Evolutionary conservation across 2,888 invertebrate genomes (phyloP).

Genomic region (Tricholauxania praeusta): DNA sequence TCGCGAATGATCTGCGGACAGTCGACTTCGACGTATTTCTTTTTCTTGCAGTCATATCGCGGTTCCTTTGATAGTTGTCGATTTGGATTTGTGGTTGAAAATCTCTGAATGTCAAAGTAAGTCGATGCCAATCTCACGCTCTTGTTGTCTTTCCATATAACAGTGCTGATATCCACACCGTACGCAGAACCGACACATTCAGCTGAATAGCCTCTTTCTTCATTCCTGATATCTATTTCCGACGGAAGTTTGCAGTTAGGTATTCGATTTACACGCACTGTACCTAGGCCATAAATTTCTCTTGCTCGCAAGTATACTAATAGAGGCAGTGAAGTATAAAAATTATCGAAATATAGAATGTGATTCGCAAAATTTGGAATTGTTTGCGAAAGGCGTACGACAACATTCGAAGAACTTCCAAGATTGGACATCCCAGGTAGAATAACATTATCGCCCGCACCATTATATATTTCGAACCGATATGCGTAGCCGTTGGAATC

Average conservation of each 20-base stretch:
- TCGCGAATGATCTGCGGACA: slow-evolving; percentile 31
- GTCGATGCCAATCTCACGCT: slow-evolving; percentile 76
- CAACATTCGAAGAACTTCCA: slow-evolving; percentile 23
- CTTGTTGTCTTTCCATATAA: slow-evolving; percentile 34
- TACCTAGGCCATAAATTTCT: slow-evolving; percentile 35
- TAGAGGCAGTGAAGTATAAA: slow-evolving; percentile 34
- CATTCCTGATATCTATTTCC: no score
- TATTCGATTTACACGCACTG: slow-evolving; percentile 30
- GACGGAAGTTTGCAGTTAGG: slow-evolving; percentile 29
- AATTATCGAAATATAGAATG: slow-evolving; percentile 34
- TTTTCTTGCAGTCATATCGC: slow-evolving; percentile 28
- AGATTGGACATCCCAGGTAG: slow-evolving; percentile 19
- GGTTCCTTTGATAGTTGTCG: slow-evolving; percentile 22
- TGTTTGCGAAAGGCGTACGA: slow-evolving; percentile 22
- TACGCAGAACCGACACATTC: no score
- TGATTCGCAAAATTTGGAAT: slow-evolving; percentile 24
- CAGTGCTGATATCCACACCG: slow-evolving; percentile 22
- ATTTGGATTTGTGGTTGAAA: slow-evolving; percentile 88
- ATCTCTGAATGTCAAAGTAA: slow-evolving; percentile 77
- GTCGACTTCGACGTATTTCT: slow-evolving; percentile 22
- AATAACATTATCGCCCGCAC: slow-evolving; percentile 29
- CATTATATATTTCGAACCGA: neutral
- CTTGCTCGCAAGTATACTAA: slow-evolving; percentile 23
- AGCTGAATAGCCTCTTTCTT: no score
- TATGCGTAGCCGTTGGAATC: no score